Evolutionary conservation across 2,113 vertebrate genomes (phyloP).

Genomic region (Grus americana): DNA sequence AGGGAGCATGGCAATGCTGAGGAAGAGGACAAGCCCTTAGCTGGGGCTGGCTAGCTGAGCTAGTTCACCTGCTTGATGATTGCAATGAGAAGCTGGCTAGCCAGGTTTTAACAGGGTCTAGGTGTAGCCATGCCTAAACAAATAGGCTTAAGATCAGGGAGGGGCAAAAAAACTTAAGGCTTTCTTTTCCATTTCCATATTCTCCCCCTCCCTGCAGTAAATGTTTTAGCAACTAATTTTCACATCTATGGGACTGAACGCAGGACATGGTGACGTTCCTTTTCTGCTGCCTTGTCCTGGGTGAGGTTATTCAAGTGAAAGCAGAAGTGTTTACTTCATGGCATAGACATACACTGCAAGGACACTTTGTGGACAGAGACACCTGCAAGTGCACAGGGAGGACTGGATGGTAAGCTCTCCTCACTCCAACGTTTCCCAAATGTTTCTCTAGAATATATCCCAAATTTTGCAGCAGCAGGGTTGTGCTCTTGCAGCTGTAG

Average conservation of each 20-base stretch:
- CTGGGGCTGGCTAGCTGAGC: not conserved
- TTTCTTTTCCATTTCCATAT: not conserved
- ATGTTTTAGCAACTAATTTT: not conserved
- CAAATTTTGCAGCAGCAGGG: not conserved
- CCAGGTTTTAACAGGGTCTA: not conserved
- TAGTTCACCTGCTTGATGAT: not conserved
- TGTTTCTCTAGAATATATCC: not conserved
- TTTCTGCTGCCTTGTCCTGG: not conserved
- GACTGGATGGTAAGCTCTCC: not conserved
- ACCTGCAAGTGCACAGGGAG: not conserved
- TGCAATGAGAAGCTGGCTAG: not conserved
- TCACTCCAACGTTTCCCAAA: not conserved
- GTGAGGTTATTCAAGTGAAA: not conserved
- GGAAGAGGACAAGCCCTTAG: not conserved
- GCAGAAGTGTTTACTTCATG: not conserved
- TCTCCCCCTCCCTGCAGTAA: rapidly evolving
- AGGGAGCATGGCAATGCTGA: not conserved
- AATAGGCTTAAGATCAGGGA: not conserved
- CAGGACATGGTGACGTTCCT: not conserved
- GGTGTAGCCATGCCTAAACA: not conserved
- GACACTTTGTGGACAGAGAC: not conserved
- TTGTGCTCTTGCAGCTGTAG: not conserved
- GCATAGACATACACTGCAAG: not conserved
- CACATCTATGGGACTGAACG: not conserved
- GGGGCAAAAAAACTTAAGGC: not conserved